These are phyloP conservation scores for Enteromius viviparus DNA, from an alignment of 2,797 vertebrate genomes.

Conservation along the genomic window DNA sequence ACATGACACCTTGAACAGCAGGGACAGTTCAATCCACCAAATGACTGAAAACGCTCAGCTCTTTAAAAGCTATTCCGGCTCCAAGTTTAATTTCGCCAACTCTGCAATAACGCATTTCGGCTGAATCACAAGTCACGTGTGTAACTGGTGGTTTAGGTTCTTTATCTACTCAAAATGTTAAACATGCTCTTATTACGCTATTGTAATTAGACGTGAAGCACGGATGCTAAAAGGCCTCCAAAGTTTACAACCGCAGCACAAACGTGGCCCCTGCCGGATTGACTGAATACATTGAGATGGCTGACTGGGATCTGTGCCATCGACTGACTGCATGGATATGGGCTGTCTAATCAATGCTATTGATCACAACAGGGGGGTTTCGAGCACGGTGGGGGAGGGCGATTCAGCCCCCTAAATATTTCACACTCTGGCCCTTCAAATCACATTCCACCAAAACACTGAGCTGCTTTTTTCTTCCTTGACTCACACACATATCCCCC, in stretches of 20 bases:
- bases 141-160: conserved; percentile 18
- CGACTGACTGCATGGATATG: conserved; percentile 51
- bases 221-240: conserved; percentile 26
- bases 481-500: conserved; percentile 23
- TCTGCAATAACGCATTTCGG: background rate
- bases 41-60: background rate
- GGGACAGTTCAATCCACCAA: background rate
- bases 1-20: background rate
- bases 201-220: conserved; percentile 15
- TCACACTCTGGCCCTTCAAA: conserved; percentile 45
- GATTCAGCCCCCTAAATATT: conserved; percentile 45
- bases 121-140: background rate
- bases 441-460: conserved; percentile 39
- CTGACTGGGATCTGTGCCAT: conserved; percentile 46
- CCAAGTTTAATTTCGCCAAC: background rate
- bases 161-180: conserved; percentile 39
- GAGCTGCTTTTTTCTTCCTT: conserved; percentile 26
- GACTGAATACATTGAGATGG: conserved; percentile 42
- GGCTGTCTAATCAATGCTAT: conserved; percentile 56
- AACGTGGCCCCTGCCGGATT: conserved; percentile 29
- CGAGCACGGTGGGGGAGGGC: conserved; percentile 4
- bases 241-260: conserved; percentile 42
- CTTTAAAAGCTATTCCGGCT: background rate
- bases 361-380: conserved; percentile 48
- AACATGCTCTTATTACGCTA: conserved; percentile 3